Evolutionary conservation across 2,888 invertebrate genomes (phyloP).

Genomic region (Oeneis ivallda): DNA sequence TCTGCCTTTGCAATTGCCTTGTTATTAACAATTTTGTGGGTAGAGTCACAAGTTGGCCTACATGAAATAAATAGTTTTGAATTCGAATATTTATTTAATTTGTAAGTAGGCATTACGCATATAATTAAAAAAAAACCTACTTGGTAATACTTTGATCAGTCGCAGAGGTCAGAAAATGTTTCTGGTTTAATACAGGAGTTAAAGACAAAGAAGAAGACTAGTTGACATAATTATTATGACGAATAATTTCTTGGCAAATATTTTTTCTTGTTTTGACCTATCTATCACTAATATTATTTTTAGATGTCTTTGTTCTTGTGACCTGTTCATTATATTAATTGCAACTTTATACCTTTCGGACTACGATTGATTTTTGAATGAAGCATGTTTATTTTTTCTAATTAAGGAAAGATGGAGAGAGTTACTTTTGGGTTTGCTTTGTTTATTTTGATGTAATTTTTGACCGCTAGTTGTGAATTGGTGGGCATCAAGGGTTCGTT

Average conservation of each 20-base stretch:
- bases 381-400: conserved; percentile 33
- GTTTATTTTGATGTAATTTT: conserved; percentile 22
- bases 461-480: conserved; percentile 25
- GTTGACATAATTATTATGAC: too few relatives aligned
- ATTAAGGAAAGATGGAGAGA: conserved; percentile 41
- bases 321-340: conserved; percentile 18
- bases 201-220: too few relatives aligned
- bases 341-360: conserved; percentile 25
- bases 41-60: too few relatives aligned
- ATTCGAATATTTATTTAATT: too few relatives aligned
- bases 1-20: too few relatives aligned
- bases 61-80: background rate
- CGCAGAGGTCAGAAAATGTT: too few relatives aligned
- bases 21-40: too few relatives aligned
- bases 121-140: too few relatives aligned
- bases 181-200: too few relatives aligned
- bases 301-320: conserved; percentile 47
- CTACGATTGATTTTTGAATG: conserved; percentile 27
- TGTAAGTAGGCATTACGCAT: too few relatives aligned
- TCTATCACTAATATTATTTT: background rate
- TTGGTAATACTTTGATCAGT: too few relatives aligned
- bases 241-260: background rate
- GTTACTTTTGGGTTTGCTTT: conserved; percentile 39
- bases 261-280: background rate
- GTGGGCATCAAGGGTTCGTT: conserved; percentile 13